Base-by-base conservation (phyloP, 2,797 vertebrate genomes). In the Gallinago solitaria region DNA sequence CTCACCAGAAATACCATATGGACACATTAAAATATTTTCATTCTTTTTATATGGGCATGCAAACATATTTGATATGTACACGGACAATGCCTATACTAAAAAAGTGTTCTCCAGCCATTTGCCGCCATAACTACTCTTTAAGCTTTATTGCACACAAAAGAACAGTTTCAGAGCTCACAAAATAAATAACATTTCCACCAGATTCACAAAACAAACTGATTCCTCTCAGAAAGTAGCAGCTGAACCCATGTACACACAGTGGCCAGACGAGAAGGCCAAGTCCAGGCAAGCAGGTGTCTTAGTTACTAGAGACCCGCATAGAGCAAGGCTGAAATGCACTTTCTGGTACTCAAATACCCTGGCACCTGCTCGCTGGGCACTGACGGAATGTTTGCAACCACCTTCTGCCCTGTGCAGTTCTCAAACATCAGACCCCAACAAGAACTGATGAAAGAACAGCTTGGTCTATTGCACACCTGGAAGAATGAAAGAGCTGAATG, bases 311-410 rank as follows among this genome's bases (percentile, higher is more conserved):
- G 32, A 12, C 15, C 33, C 9, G 27, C 21, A 48, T 9, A 32
- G 17, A 37, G 43, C 32, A 50, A 73, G 20, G 37, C 54, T 84
- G 28, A 61, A 68, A 47, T 0, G 4, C 5, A n/a, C 35, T 84
- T 57, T 57, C 41, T 83, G 57, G 39, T 35, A 16, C 19, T 39
- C 1, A 0, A 5, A 9, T 35, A 24, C 18, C 27, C 56, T 33
- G 30, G 30, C 23, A 68, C 16, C 45, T 23, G 51, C 23, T 74
- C 1, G 0, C 4, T 1, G 0, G 43, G 27, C 24, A 67, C 20
- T 7, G 10, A 47, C 33, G 25, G 2, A 1, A 0, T 8, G 23
- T 51, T 28, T 28, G 11, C 35, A 56, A 57, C 27, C 25, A 50
- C 14, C 5, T 88, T 43, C 32, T 73, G 63, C 25, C n/a, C 45